These are phyloP conservation scores for Eilema sororculum DNA, from an alignment of 2,888 invertebrate genomes.

Conservation along the genomic window DNA sequence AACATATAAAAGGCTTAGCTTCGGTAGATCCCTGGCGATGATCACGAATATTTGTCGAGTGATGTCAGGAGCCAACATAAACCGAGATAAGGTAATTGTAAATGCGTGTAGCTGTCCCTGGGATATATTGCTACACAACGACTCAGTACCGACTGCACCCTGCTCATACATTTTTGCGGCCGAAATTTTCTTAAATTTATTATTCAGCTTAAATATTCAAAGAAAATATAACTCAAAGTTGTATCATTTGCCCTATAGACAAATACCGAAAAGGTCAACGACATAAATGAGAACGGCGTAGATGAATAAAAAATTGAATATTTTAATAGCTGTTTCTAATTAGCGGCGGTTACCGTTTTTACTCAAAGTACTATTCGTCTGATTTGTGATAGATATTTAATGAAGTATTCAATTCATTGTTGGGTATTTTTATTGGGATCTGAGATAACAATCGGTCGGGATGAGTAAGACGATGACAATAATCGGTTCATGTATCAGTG, in stretches of 20 bases:
- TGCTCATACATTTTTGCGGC: slow-evolving; percentile 18
- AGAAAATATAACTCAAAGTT: slow-evolving; percentile 12
- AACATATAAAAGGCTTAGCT: slow-evolving; percentile 8
- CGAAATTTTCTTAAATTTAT: slow-evolving; percentile 26
- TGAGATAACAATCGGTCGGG: slow-evolving; percentile 51
- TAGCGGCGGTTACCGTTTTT: slow-evolving; percentile 47
- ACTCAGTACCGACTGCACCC: slow-evolving; percentile 25
- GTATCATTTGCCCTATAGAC: slow-evolving; percentile 38
- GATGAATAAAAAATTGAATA: slow-evolving; percentile 47
- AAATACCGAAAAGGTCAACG: slow-evolving; percentile 48
- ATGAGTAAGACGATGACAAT: slow-evolving; percentile 46
- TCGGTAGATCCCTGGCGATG: slow-evolving; percentile 36
- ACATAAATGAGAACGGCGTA: slow-evolving; percentile 47
- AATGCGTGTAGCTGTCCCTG: slow-evolving; percentile 81
- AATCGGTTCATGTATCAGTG: slow-evolving; percentile 57
- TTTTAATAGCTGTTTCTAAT: slow-evolving; percentile 52
- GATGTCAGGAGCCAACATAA: slow-evolving; percentile 76
- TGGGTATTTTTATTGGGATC: slow-evolving; percentile 44
- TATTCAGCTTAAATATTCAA: slow-evolving; percentile 2
- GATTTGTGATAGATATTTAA: slow-evolving; percentile 31
- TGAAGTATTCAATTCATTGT: slow-evolving; percentile 39
- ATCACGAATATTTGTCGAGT: slow-evolving; percentile 79
- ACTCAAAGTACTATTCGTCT: slow-evolving; percentile 24
- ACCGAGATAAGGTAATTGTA: slow-evolving; percentile 82
- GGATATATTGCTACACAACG: slow-evolving; percentile 71